A percentile compares a stretch with the other conserved stretches of the same genome.
These are phyloP conservation scores for Lanistes nyassanus DNA, from an alignment of 1,140 invertebrate genomes.

Conservation along the genomic window DNA sequence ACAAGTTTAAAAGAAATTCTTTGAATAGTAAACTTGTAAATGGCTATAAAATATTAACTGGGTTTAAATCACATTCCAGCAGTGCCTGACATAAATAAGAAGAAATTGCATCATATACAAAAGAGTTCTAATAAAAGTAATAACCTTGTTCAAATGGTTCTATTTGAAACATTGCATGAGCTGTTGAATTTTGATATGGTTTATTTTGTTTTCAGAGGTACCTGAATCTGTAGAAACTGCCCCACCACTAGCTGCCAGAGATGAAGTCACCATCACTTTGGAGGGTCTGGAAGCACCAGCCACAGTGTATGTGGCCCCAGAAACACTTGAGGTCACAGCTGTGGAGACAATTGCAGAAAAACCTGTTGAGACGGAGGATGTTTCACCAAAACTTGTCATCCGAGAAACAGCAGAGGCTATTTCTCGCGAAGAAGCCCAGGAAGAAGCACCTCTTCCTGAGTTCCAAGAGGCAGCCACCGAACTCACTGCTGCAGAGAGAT, in stretches of 20 bases:
- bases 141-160: too few species aligned
- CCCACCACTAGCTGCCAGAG: conserved; percentile 29
- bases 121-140: too few species aligned
- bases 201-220: conserved; percentile 18
- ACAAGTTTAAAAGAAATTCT: too few species aligned
- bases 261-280: conserved; percentile 36
- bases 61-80: too few species aligned
- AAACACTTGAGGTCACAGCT: conserved; percentile 46
- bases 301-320: conserved; percentile 46
- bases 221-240: conserved; percentile 36
- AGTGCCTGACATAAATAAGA: too few species aligned
- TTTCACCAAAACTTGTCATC: conserved; percentile 53
- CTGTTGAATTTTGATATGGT: too few species aligned
- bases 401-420: conserved; percentile 43
- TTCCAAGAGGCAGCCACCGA: conserved; percentile 47
- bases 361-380: conserved; percentile 55
- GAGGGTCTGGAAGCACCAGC: conserved; percentile 52
- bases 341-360: conserved; percentile 50
- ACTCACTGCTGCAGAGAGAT: conserved; percentile 51
- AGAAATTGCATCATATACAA: too few species aligned
- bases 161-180: too few species aligned
- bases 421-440: conserved; percentile 47
- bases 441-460: conserved; percentile 47
- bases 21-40: too few species aligned
- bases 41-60: too few species aligned